Conservation (phyloP, 2,888 invertebrate species). For the Campoplex nolae region DNA sequence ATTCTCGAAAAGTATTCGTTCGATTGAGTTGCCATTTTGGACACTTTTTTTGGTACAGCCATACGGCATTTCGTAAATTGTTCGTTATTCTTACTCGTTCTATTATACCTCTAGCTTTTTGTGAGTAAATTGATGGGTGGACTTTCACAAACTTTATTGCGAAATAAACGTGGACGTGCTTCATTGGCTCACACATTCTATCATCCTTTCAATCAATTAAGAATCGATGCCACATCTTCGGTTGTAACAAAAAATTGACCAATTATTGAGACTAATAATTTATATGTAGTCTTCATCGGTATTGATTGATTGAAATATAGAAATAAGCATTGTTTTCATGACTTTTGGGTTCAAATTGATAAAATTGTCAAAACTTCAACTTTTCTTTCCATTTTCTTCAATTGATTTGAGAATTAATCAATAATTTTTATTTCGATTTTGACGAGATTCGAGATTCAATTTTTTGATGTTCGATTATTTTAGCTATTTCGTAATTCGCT, state of each 20-base stretch:
- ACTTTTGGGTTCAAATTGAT: neutral
- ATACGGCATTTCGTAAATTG: too few species aligned
- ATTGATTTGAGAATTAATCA: too few species aligned
- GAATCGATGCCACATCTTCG: slow-evolving; percentile 10
- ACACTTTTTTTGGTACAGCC: too few species aligned
- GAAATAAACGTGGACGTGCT: neutral
- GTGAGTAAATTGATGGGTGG: slow-evolving; percentile 3
- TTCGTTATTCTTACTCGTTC: too few species aligned
- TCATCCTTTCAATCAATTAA: slow-evolving; percentile 46
- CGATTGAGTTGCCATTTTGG: too few species aligned
- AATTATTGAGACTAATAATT: neutral
- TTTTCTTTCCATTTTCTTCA: too few species aligned
- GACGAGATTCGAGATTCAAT: too few species aligned
- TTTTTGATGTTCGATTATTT: too few species aligned
- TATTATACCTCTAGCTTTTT: too few species aligned
- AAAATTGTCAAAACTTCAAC: neutral
- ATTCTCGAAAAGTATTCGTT: too few species aligned
- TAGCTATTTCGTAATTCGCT: neutral
- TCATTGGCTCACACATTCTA: neutral
- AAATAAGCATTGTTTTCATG: neutral
- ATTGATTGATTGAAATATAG: neutral
- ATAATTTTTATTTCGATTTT: too few species aligned
- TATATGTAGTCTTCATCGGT: neutral
- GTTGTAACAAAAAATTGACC: neutral
- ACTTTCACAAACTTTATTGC: slow-evolving; percentile 29